These are phyloP conservation scores for Oreotragus oreotragus DNA, from an alignment of 2,113 vertebrate species.

Conservation along the genomic window DNA sequence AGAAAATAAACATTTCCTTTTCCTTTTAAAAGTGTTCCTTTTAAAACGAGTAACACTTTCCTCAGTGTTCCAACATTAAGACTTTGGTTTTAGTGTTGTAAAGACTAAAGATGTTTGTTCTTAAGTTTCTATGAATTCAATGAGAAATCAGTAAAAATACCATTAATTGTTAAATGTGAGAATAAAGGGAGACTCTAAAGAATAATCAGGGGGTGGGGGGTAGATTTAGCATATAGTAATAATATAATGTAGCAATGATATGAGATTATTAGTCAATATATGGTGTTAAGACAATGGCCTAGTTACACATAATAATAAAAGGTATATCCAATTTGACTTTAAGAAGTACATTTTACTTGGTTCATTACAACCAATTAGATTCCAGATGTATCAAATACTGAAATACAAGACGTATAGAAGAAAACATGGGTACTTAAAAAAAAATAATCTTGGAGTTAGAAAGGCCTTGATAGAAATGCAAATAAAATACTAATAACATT, in stretches of 20 bases:
- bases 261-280: neutral
- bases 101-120: neutral
- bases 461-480: neutral
- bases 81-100: neutral
- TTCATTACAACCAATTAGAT: conserved; percentile 3
- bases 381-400: neutral
- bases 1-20: neutral
- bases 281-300: neutral
- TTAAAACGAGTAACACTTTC: neutral
- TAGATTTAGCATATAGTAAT: neutral
- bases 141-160: neutral
- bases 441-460: neutral
- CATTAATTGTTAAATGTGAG: neutral
- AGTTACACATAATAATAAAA: neutral
- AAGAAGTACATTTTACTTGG: neutral
- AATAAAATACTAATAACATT: conserved; percentile 27
- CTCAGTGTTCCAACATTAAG: neutral
- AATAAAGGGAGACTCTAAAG: neutral
- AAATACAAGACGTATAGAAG: neutral
- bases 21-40: neutral
- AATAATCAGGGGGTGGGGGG: neutral
- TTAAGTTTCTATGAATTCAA: neutral
- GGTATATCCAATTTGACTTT: neutral
- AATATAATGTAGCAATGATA: neutral
- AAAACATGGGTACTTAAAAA: neutral